Conservation (phyloP, 2,113 vertebrate genomes). For the Saimiri boliviensis region DNA sequence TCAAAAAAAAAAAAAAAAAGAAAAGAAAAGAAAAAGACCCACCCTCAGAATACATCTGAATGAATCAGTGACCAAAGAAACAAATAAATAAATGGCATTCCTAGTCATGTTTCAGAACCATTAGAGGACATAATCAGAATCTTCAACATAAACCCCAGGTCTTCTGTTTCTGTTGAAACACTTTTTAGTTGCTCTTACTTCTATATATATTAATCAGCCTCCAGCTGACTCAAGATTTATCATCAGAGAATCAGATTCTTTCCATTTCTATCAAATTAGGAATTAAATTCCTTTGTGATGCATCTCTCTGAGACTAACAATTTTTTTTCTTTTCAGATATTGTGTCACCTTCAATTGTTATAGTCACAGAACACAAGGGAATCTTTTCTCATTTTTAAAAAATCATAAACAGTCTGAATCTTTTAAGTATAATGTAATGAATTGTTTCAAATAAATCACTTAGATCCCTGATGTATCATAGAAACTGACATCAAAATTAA, state of each 20-base stretch:
- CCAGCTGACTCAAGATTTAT: conserved; percentile 13
- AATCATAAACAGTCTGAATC: neutral
- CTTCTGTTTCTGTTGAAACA: neutral
- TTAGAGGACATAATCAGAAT: neutral
- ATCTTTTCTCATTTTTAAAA: neutral
- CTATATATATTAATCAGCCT: neutral
- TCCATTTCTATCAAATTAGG: neutral
- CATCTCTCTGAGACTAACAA: neutral
- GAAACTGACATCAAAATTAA: neutral
- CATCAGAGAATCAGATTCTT: neutral
- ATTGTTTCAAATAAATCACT: conserved; percentile 19
- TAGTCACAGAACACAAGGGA: neutral
- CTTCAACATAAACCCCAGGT: neutral
- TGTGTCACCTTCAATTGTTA: neutral
- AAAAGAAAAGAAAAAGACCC: no score
- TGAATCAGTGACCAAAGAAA: neutral
- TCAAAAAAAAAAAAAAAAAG: no score
- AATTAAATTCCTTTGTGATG: neutral
- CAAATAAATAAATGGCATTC: neutral
- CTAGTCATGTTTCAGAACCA: neutral
- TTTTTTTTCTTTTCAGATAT: conserved; percentile 2
- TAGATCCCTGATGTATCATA: neutral
- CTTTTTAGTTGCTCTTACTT: neutral
- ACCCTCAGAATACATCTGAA: neutral
- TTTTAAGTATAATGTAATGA: neutral